phyloP scores from a whole-genome alignment of 2,113 vertebrate species.

The Pelobates fuscus region DNA sequence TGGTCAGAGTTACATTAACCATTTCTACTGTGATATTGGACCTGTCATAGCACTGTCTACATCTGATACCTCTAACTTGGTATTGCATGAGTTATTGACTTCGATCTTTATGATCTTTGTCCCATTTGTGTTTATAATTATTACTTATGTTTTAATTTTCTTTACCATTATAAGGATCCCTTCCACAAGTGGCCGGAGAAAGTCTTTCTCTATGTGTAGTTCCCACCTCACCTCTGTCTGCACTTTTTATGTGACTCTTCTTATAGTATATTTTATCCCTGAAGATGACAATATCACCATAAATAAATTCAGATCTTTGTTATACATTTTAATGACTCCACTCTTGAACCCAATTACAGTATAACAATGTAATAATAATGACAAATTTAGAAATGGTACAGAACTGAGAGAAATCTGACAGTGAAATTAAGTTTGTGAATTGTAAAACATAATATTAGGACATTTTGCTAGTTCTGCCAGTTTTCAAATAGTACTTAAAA shows the following conservation, averaged over 20 bases:
- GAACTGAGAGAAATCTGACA: too few relatives aligned
- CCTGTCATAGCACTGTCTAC: slow-evolving; percentile 53
- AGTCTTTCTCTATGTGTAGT: slow-evolving; percentile 52
- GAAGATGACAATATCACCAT: slow-evolving; percentile 40
- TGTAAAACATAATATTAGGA: too few relatives aligned
- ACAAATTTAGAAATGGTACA: too few relatives aligned
- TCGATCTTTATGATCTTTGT: slow-evolving; percentile 53
- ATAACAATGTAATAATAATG: slow-evolving; percentile 47
- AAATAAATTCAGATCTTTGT: slow-evolving; percentile 55
- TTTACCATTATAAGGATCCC: slow-evolving; percentile 51
- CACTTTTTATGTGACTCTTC: slow-evolving; percentile 51
- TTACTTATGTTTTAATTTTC: slow-evolving; percentile 52
- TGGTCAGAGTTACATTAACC: slow-evolving; percentile 43
- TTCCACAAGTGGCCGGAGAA: slow-evolving; percentile 42
- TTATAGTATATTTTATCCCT: slow-evolving; percentile 49
- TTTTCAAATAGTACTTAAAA: too few relatives aligned
- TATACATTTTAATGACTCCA: slow-evolving; percentile 54
- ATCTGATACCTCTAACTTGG: slow-evolving; percentile 48
- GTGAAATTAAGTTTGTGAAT: too few relatives aligned
- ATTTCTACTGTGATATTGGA: slow-evolving; percentile 55
- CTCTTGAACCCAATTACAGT: slow-evolving; percentile 54
- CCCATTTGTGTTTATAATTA: slow-evolving; percentile 55
- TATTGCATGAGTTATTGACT: slow-evolving; percentile 48
- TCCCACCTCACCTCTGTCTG: slow-evolving; percentile 54
- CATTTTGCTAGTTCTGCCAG: too few relatives aligned